Evolutionary conservation across 2,888 invertebrate genomes (phyloP), one percentile per base, ranked within the genome.

Genomic region (Petrophora chlorosata): DNA sequence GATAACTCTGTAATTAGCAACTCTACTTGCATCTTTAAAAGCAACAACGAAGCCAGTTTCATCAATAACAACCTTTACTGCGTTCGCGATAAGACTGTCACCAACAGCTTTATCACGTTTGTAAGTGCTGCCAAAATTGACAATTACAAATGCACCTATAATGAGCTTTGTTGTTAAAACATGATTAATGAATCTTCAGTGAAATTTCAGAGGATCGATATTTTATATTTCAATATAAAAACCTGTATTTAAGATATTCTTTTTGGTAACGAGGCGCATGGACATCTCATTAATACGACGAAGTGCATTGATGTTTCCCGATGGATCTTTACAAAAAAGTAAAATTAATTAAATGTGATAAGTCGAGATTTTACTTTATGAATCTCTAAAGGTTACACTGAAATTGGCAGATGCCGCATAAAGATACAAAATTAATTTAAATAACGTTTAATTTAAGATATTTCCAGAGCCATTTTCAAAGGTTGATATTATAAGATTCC

Each of bases 131-230:
- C 76, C 77, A 67, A 85, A 82, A 82, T 77, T 82, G 85, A 82
- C 83, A 84, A 85, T 83, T 82, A 85, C 80, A 83, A 85, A 86
- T 85, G 79, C 76, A 79, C 67, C 76, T 73, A 77, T 87, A 88
- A 88, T 86, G 85, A 85, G 82, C 70, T 78, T 71, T 39, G 49
- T 82, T 81, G 79, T 81, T 79, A 75, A 53, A 74, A 72, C 71
- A 78, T 87, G 84, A 86, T 85, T 83, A 79, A 87, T 82, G 82
- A 74, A 66, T 50, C 64, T 61, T 61, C 66, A 67, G 69, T 60
- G 67, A 78, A 79, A 76, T 73, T 78, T 73, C 65, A 68, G 70
- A 68, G 41, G 36, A 33, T 48, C 48, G 48, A 48, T 48, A 42
- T n/a, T n/a, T n/a, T n/a, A n/a, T 39, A 35, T 47, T 46, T 42